phyloP scores from a whole-genome alignment of 1,140 invertebrate genomes.

The Caerostris extrusa region DNA sequence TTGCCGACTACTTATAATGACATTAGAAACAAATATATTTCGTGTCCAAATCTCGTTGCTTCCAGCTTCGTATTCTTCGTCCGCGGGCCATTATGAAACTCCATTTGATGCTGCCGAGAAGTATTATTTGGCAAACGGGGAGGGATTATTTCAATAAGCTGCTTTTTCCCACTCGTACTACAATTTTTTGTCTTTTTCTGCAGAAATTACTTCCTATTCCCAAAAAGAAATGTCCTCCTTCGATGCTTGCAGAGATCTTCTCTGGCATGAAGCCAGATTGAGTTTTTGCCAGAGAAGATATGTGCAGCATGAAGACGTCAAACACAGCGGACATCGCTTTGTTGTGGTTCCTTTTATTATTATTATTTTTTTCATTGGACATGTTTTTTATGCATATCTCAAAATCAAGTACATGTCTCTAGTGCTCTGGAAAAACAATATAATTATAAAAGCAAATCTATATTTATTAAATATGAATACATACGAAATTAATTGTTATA shows the following conservation, averaged over 20 bases:
- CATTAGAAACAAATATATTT: not conserved
- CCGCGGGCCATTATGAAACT: constrained; percentile 40
- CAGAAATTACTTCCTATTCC: constrained; percentile 62
- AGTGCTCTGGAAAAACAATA: no score
- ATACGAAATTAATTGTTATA: no score
- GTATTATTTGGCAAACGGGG: not conserved
- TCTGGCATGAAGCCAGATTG: constrained; percentile 53
- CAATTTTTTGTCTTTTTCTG: constrained; percentile 65
- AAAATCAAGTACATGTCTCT: no score
- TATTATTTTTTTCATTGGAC: no score
- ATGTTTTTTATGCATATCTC: no score
- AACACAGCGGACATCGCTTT: constrained; percentile 26
- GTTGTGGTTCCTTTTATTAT: not conserved
- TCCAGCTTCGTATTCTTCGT: no score
- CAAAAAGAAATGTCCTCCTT: constrained; percentile 10
- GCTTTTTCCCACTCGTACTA: not conserved
- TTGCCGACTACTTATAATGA: no score
- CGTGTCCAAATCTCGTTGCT: no score
- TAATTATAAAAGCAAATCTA: no score
- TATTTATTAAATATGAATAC: no score
- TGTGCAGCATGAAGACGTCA: constrained; percentile 16
- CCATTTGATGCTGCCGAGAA: constrained; percentile 20
- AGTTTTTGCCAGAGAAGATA: constrained; percentile 56
- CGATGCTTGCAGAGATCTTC: constrained; percentile 60
- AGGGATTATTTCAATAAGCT: constrained; percentile 69